Evolutionary conservation across 2,113 vertebrate species (phyloP), one percentile per base, ranked within the genome.

Genomic region (Apeltes quadracus): DNA sequence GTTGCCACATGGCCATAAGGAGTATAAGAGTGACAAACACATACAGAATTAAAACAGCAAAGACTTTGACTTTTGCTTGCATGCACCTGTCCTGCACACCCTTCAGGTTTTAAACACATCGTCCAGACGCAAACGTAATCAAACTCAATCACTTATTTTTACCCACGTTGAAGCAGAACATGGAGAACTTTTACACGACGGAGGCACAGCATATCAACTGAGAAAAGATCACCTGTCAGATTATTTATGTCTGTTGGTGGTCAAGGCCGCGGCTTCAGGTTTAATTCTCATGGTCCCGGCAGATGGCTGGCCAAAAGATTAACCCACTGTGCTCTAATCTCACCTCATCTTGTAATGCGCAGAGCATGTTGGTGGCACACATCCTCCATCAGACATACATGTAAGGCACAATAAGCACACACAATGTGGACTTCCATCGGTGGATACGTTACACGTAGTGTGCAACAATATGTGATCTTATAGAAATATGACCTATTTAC

Each of bases 241-340:
- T 79, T 64, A 71, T 55, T 74, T 83, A 48, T 72, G 22, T 51
- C 10, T 73, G 78, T 54, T 59, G 56, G 16, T 55, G 85, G 81
- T 83, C 59, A 66, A 76, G 71, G 39, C 73, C 23, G 43, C 78
- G 79, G 82, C 73, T 90, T 82, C 82, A 87, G 84, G 81, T 91
- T 92, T 90, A 90, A 91, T 90, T 93, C 85, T 90, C 76, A 27
- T 87, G 58, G 75, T 76, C 58, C 75, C 82, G 88, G 88, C 90
- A 92, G 93, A 92, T 94, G 93, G 92, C 86, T 61, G 79, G 70
- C 79, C 88, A 76, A 83, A 87, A 92, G 93, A 93, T 94, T 93
- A 94, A 90, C 88, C 82, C 84, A 82, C 88, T 87, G 86, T 87
- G 58, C 76, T 85, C 66, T 93, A 94, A 94, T 93, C 90, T 90